Evolutionary conservation across 1,140 invertebrate genomes (phyloP).

Genomic region (Plectus sambesii): DNA sequence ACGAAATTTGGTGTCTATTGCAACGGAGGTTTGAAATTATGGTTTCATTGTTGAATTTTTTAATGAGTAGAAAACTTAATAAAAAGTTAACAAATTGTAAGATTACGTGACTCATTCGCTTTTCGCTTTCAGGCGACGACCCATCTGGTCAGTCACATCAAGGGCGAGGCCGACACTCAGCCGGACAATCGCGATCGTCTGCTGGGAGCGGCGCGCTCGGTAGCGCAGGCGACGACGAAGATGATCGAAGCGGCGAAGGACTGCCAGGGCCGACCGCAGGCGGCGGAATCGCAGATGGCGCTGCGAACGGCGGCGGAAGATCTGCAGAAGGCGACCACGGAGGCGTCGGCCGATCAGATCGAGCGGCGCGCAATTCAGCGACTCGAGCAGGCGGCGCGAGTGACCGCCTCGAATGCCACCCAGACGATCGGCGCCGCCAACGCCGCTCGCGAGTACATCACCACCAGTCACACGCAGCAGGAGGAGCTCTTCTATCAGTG

Average conservation of each 20-base stretch:
- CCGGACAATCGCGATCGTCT: constrained; percentile 77
- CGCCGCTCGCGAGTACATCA: constrained; percentile 46
- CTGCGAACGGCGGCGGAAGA: constrained; percentile 78
- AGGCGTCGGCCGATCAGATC: constrained; percentile 64
- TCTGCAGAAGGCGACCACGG: constrained; percentile 71
- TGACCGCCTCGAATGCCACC: constrained; percentile 73
- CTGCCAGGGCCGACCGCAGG: constrained; percentile 71
- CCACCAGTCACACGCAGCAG: constrained; percentile 58
- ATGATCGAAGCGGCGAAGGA: constrained; percentile 83
- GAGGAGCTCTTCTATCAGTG: constrained; percentile 67
- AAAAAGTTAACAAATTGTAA: too few species aligned
- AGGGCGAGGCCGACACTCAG: constrained; percentile 65
- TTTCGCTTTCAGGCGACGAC: too few species aligned
- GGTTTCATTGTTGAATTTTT: too few species aligned
- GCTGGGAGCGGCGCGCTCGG: constrained; percentile 68
- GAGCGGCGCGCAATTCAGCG: constrained; percentile 64
- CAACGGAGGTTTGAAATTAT: too few species aligned
- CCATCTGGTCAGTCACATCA: constrained; percentile 77
- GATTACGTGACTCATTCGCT: too few species aligned
- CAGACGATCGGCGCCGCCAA: constrained; percentile 61
- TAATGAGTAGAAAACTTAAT: too few species aligned
- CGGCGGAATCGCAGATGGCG: constrained; percentile 67
- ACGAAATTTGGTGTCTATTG: too few species aligned
- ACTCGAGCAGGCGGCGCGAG: constrained; percentile 67
- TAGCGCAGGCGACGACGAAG: constrained; percentile 90